These are phyloP conservation scores for Bubo scandiacus DNA, from an alignment of 2,113 vertebrate species.

Conservation along the genomic window DNA sequence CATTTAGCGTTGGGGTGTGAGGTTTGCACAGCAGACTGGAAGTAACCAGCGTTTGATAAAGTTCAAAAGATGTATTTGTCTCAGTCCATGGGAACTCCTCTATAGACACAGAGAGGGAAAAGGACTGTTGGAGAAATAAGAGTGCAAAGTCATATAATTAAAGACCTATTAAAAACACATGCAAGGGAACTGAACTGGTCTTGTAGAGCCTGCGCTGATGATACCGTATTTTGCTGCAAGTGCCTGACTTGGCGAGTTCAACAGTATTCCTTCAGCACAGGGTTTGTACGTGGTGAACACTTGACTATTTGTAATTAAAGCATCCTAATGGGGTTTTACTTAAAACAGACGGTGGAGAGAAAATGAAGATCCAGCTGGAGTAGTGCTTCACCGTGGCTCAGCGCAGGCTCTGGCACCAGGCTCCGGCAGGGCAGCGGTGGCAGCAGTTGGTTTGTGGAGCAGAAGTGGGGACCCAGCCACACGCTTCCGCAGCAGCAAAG, in stretches of 20 bases:
- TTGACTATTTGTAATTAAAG: background rate
- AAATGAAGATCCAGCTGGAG: background rate
- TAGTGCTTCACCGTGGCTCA: background rate
- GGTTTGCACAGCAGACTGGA: background rate
- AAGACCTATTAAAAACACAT: background rate
- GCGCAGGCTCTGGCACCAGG: accelerated
- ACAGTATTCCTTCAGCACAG: background rate
- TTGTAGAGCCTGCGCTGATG: accelerated
- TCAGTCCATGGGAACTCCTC: background rate
- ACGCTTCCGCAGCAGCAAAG: background rate
- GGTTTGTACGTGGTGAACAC: background rate
- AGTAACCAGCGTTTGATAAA: background rate
- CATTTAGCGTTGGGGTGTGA: background rate
- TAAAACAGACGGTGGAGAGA: background rate
- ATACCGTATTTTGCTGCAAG: background rate
- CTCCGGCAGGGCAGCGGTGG: background rate
- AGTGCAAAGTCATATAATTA: background rate
- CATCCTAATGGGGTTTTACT: background rate
- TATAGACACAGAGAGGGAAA: background rate
- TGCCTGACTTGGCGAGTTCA: background rate
- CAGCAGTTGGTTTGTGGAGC: background rate
- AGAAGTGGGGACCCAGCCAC: background rate
- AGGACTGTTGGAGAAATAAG: background rate
- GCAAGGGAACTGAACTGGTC: background rate
- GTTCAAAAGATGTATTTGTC: background rate